A percentile compares a stretch with the other conserved stretches of the same genome.
phyloP scores from a whole-genome alignment of 2,113 vertebrate species.

The Triplophysa tibetana region DNA sequence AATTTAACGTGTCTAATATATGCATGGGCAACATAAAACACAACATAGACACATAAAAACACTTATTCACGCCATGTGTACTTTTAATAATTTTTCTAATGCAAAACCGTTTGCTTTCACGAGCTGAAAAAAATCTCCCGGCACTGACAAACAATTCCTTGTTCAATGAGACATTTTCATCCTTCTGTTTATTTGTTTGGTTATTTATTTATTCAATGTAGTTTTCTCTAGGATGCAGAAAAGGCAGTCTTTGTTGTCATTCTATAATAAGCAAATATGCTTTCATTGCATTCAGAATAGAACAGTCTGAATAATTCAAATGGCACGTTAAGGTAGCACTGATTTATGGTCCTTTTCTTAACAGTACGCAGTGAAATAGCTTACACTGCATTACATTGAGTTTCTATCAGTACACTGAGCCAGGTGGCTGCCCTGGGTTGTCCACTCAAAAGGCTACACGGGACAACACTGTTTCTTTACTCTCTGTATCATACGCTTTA shows the following conservation, averaged over 20 bases:
- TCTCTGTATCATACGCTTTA: neutral
- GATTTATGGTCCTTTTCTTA: slow-evolving; percentile 41
- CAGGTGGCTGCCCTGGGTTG: slow-evolving; percentile 31
- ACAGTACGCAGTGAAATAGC: slow-evolving; percentile 20
- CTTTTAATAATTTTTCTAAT: slow-evolving; percentile 41
- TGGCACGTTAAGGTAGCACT: slow-evolving; percentile 12
- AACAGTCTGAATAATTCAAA: slow-evolving; percentile 43
- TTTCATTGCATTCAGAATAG: slow-evolving; percentile 29
- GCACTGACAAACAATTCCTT: slow-evolving; percentile 36
- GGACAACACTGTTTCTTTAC: slow-evolving; percentile 9
- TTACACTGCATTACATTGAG: slow-evolving; percentile 24
- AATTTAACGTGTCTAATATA: too few species aligned
- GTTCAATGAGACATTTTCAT: neutral
- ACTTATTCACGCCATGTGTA: too few species aligned
- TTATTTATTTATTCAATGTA: slow-evolving; percentile 25
- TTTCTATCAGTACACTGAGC: slow-evolving; percentile 30
- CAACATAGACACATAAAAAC: too few species aligned
- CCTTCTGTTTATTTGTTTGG: slow-evolving; percentile 8
- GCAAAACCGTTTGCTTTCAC: slow-evolving; percentile 25
- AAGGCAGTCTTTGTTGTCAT: slow-evolving; percentile 35
- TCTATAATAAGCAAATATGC: slow-evolving; percentile 40
- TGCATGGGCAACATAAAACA: too few species aligned
- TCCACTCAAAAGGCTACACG: slow-evolving; percentile 31
- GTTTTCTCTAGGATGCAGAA: slow-evolving; percentile 21
- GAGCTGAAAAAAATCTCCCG: slow-evolving; percentile 19